Conservation (phyloP, 1,140 invertebrate genomes). For the Saccostrea cuccullata region DNA sequence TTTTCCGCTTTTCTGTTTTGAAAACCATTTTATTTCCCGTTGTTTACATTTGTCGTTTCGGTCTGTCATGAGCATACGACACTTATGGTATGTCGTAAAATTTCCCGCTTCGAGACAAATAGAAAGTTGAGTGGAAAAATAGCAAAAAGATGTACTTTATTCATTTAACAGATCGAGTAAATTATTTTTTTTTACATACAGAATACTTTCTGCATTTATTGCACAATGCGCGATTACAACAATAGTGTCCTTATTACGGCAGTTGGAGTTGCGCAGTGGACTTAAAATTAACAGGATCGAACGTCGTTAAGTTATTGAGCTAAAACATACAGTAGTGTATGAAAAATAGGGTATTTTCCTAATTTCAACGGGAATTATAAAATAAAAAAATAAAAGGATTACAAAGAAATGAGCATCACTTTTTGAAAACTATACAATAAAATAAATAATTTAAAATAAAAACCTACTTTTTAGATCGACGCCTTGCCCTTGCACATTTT, state of each 20-base stretch:
- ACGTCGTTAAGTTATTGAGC: not conserved
- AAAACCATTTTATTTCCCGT: not conserved
- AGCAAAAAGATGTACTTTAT: not conserved
- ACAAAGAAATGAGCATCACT: too few species aligned
- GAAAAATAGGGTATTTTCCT: too few species aligned
- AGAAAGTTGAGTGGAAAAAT: not conserved
- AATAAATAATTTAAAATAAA: too few species aligned
- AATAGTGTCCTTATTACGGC: not conserved
- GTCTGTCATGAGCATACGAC: not conserved
- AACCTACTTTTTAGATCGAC: too few species aligned
- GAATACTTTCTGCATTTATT: not conserved
- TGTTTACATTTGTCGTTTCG: not conserved
- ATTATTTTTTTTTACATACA: not conserved
- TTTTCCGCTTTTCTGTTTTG: not conserved
- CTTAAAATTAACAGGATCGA: not conserved
- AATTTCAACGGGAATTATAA: too few species aligned
- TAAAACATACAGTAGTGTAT: too few species aligned
- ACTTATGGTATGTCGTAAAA: not conserved
- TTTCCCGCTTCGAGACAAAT: not conserved
- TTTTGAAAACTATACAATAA: too few species aligned
- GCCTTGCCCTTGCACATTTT: too few species aligned
- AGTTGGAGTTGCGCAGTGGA: not conserved
- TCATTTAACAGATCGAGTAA: not conserved
- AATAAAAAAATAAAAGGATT: too few species aligned
- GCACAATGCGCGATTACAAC: not conserved